Evolutionary conservation across 2,888 invertebrate genomes (phyloP), one percentile per base, ranked within the genome.

Genomic region (Julus scanicus): DNA sequence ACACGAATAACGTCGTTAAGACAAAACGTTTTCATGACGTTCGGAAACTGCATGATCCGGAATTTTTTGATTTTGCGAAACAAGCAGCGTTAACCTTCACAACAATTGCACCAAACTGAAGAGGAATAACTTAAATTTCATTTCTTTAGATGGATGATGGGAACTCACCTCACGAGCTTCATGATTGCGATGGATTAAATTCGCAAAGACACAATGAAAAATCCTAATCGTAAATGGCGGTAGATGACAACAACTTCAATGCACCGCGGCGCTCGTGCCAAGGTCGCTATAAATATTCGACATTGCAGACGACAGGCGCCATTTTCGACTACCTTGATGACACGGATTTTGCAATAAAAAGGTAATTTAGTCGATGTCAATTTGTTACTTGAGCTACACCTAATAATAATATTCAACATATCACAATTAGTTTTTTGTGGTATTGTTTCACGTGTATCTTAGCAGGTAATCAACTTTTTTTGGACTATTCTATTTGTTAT

Each of bases 151-250:
- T 84, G 4, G n/a, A 29, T 44, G 44, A 15, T 85, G 48, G 39
- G 29, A 20, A 63, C 63, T 86, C 89, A 89, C 89, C 89, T 89
- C 8, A 89, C 89, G 83, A 89, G 86, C 87, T 89, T 89, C 89
- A 89, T 89, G 89, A 88, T 89, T 85, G 84, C 84, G 15, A 0
- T 29, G 53, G 89, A 89, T 89, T 88, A 20, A 20, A 63, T 63
- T 63, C n/a, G 13, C 9, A n/a, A 13, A 44, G n/a, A 57, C 5
- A 63, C 63, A 63, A 63, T 6, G 84, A 17, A 15, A 4, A 17
- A 6, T 86, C 49, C 13, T 3, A 63, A 4, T n/a, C 20, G 20
- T 63, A 63, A 63, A 63, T 63, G 63, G 63, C 63, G 63, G 63
- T 9, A 20, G 63, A 63, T 20, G 63, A 63, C 63, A 63, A 63